These are phyloP conservation scores for Falco peregrinus DNA, from an alignment of 2,797 vertebrate species.

Conservation along the genomic window DNA sequence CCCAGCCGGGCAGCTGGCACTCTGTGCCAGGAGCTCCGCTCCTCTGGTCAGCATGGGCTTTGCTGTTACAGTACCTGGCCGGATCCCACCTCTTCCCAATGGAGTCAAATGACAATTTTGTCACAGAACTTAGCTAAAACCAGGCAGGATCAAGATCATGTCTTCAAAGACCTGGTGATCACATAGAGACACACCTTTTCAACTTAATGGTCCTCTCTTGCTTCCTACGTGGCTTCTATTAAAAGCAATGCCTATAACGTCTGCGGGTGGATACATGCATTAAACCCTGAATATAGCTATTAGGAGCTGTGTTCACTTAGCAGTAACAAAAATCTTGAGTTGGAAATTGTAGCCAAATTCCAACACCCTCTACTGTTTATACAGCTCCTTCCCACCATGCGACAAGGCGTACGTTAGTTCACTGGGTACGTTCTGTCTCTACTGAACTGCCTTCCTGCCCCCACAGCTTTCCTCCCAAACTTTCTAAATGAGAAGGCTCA, in stretches of 20 bases:
- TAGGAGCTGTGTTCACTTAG: conserved; percentile 56
- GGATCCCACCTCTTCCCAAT: not conserved
- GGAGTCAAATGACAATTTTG: not conserved
- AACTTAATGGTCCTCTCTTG: conserved; percentile 22
- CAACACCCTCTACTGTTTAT: conserved; percentile 67
- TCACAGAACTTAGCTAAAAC: not conserved
- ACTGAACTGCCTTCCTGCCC: conserved; percentile 56
- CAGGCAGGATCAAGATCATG: not conserved
- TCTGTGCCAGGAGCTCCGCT: not conserved
- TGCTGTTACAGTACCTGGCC: not conserved
- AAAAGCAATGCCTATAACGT: conserved; percentile 38
- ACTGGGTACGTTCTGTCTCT: conserved; percentile 66
- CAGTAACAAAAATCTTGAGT: conserved; percentile 49
- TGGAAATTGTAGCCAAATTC: conserved; percentile 69
- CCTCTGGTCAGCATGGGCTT: not conserved
- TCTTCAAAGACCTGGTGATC: not conserved
- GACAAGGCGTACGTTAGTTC: conserved; percentile 52
- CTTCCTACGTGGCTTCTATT: conserved; percentile 41
- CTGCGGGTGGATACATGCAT: conserved; percentile 37
- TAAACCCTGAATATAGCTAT: conserved; percentile 57
- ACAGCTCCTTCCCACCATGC: conserved; percentile 63
- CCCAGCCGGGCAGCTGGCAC: not conserved
- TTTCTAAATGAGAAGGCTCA: conserved; percentile 54
- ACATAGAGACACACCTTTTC: conserved; percentile 7
- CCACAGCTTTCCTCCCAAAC: conserved; percentile 61